These are phyloP conservation scores for Nebria ingens DNA, from an alignment of 1,140 invertebrate genomes.

Conservation along the genomic window DNA sequence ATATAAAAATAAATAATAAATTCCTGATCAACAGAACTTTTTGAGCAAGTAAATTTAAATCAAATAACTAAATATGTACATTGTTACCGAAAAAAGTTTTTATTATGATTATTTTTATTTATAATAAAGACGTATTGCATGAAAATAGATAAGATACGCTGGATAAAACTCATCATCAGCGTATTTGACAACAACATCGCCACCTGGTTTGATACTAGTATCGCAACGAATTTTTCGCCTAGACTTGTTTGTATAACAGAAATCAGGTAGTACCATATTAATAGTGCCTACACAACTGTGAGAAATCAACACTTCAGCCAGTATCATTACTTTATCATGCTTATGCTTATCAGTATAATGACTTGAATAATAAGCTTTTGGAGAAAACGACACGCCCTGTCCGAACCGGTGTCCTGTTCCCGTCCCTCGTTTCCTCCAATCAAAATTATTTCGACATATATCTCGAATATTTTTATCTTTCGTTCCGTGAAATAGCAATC, in stretches of 20 bases:
- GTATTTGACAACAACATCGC: slow-evolving; percentile 27
- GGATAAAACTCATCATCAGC: slow-evolving; percentile 30
- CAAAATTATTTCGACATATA: slow-evolving; percentile 26
- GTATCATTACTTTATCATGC: slow-evolving; percentile 21
- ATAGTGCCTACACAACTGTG: slow-evolving; percentile 8
- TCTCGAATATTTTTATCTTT: slow-evolving; percentile 17
- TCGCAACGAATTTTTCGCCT: slow-evolving; percentile 19
- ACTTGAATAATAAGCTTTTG: slow-evolving; percentile 24
- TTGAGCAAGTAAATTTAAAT: too few relatives aligned
- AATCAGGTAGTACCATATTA: slow-evolving; percentile 16
- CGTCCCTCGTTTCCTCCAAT: slow-evolving; percentile 25
- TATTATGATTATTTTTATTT: too few relatives aligned
- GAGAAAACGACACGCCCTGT: slow-evolving; percentile 26
- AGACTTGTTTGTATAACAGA: neutral
- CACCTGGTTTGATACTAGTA: slow-evolving; percentile 20
- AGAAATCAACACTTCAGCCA: slow-evolving; percentile 17
- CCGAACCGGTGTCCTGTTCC: slow-evolving; percentile 23
- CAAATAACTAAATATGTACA: too few relatives aligned
- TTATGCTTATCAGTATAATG: slow-evolving; percentile 24
- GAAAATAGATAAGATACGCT: slow-evolving; percentile 23
- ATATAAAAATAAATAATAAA: too few relatives aligned
- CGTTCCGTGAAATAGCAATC: slow-evolving; percentile 26
- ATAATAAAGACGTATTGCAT: too few relatives aligned
- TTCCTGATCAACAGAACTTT: too few relatives aligned
- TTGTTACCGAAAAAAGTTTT: too few relatives aligned